Conservation (phyloP, 1,140 invertebrate genomes). For the Vollenhovia emeryi region DNA sequence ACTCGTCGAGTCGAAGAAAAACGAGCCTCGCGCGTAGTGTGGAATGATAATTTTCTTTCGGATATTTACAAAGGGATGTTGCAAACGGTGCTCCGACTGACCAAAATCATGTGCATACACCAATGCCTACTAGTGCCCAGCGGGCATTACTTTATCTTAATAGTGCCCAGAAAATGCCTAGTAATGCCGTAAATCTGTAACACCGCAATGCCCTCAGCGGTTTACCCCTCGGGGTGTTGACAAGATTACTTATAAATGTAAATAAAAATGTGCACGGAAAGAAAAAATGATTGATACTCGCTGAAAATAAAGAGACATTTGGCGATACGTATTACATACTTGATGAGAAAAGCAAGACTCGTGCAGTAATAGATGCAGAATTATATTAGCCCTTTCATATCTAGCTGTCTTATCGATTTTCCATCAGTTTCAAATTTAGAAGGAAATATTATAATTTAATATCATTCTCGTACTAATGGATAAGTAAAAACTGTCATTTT, state of each 20-base stretch:
- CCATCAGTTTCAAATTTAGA: neutral
- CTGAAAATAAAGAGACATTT: neutral
- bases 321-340: neutral
- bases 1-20: conserved; percentile 11
- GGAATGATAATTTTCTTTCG: conserved; percentile 35
- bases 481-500: neutral
- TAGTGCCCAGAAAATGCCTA: too few relatives aligned
- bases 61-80: conserved; percentile 1
- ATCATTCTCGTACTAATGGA: neutral
- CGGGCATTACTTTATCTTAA: too few relatives aligned
- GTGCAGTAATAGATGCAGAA: neutral
- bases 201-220: too few relatives aligned
- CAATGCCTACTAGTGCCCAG: too few relatives aligned
- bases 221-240: too few relatives aligned
- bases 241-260: neutral
- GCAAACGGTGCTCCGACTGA: too few relatives aligned
- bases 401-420: neutral
- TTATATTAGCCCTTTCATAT: neutral
- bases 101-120: too few relatives aligned
- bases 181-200: too few relatives aligned
- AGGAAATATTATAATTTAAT: neutral
- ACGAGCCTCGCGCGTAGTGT: neutral
- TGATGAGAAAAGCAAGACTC: neutral
- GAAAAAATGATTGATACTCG: neutral
- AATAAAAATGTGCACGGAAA: neutral